Base-by-base conservation (phyloP, 1,140 invertebrate species). In the Cyphomyrmex costatus region DNA sequence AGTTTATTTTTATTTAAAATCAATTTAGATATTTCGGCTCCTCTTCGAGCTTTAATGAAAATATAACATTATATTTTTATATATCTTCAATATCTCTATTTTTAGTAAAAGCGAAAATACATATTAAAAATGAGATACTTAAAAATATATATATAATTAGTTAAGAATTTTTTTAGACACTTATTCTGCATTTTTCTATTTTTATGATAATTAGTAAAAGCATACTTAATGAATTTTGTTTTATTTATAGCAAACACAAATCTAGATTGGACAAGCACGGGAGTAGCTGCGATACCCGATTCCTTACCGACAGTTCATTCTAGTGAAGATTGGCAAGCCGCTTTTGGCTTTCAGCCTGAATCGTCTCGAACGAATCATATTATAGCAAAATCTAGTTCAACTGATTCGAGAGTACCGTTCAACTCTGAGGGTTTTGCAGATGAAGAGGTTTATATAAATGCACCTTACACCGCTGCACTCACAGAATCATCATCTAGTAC, bases 271-370 rank as follows among this genome's bases (percentile, higher is more conserved):
- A 94, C 94, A 71, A 94, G 93, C 71, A 95, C 95, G 78, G 95
- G 95, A 65, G 90, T 95, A 85, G 93, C 95, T 71, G 92, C 95
- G 66, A 96, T 96, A 79, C 95, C 96, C 0, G 96, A 96, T 87
- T 95, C 95, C 4, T 92, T 96, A 80, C 95, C 95, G 14, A 92
- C 94, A 51, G 95, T 96, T 58, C 95, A 96, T 84, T 95, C 95
- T 4, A 95, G 94, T 66, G 95, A 96, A 92, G 95, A 96, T 90
- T 96, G 96, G 96, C 96, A 96, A 91, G 95, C 95, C 33, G 95
- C 95, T 12, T 96, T 96, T 89, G 95, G 95, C 21, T 96, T 96
- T 78, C 93, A 95, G 58, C 93, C 94, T 0, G 95, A 95, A 87
- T 91, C 93, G 8, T 86, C 92, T 61, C 91, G 92, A 79, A 87